Evolutionary conservation across 2,113 vertebrate species (phyloP).

Genomic region (Orycteropus afer): DNA sequence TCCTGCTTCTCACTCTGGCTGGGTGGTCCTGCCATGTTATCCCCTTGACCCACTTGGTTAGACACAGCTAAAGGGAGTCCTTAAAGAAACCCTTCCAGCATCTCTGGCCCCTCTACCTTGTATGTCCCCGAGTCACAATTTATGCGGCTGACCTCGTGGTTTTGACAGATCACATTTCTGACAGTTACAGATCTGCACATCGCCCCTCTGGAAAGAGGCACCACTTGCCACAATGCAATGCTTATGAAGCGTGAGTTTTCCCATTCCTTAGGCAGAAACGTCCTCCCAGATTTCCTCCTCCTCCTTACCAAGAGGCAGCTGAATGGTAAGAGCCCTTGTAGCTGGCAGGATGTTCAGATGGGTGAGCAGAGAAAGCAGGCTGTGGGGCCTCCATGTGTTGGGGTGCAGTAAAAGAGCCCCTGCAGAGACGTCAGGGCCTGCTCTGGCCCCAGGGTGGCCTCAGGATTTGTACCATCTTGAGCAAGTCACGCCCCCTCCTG

Average conservation of each 20-base stretch:
- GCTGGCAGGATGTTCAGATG: background rate
- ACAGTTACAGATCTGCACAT: background rate
- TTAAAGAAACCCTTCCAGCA: background rate
- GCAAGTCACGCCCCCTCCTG: background rate
- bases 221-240: accelerated
- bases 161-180: background rate
- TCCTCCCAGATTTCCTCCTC: background rate
- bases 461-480: background rate
- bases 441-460: background rate
- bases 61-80: background rate
- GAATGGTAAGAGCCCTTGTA: no score
- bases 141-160: background rate
- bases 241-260: background rate
- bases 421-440: background rate
- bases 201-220: background rate
- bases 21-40: background rate
- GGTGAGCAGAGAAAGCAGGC: background rate
- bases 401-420: background rate
- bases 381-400: background rate
- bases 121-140: background rate
- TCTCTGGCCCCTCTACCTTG: background rate
- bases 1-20: background rate
- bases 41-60: background rate
- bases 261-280: background rate
- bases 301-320: background rate